These are phyloP conservation scores for Enteromius afrohamiltoni DNA, from an alignment of 2,797 vertebrate genomes.

Conservation along the genomic window DNA sequence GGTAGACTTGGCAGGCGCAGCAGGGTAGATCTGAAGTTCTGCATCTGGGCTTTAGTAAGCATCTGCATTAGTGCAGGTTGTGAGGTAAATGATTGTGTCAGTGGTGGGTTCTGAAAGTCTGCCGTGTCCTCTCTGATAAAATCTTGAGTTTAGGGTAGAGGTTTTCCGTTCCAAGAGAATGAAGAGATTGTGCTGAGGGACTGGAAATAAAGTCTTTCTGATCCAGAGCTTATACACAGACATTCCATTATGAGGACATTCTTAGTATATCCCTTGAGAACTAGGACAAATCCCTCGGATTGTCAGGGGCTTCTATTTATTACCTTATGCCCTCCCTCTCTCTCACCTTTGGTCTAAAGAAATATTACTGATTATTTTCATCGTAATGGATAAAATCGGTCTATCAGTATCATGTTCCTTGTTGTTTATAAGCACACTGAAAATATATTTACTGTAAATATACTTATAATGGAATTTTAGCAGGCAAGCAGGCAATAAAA, in stretches of 20 bases:
- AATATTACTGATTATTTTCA: not conserved
- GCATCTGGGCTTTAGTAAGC: slow-evolving; percentile 23
- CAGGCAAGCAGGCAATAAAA: not conserved
- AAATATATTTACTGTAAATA: slow-evolving; percentile 14
- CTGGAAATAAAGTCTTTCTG: slow-evolving; percentile 22
- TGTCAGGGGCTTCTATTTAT: not conserved
- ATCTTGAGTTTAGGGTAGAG: not conserved
- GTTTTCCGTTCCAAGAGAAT: slow-evolving; percentile 14
- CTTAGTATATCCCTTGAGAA: slow-evolving; percentile 31
- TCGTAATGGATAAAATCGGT: not conserved
- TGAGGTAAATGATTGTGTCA: slow-evolving; percentile 37
- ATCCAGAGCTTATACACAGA: slow-evolving; percentile 23
- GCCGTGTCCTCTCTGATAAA: slow-evolving; percentile 30
- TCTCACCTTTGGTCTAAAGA: not conserved
- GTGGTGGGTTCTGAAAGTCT: slow-evolving; percentile 26
- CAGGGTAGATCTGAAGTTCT: not conserved
- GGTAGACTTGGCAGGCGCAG: slow-evolving; percentile 3
- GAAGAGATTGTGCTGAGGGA: slow-evolving; percentile 15
- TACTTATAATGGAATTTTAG: not conserved
- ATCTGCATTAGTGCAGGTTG: slow-evolving; percentile 18
- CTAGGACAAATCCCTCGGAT: slow-evolving; percentile 21
- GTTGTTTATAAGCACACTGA: not conserved
- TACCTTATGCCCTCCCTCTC: not conserved
- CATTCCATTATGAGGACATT: slow-evolving; percentile 22
- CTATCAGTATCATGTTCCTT: not conserved